Evolutionary conservation across 2,888 invertebrate genomes (phyloP).

Genomic region (Polylopha cassiicola): DNA sequence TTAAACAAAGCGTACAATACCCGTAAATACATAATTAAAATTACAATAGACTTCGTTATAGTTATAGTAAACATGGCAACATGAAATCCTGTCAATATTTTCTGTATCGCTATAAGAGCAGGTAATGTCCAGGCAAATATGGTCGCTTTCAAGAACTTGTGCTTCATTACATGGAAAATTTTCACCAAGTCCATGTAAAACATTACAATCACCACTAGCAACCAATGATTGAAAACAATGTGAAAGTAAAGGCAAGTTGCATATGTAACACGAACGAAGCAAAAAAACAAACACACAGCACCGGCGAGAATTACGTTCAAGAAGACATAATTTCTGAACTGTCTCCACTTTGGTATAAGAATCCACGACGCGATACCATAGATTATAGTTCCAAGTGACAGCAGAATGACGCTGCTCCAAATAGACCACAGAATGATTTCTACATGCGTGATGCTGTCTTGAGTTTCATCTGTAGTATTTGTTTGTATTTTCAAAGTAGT

Average conservation of each 20-base stretch:
- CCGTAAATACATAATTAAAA: constrained; percentile 5
- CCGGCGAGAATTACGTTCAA: constrained; percentile 1
- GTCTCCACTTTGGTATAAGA: constrained; percentile 5
- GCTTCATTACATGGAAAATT: constrained; percentile 4
- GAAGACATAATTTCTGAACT: constrained; percentile 5
- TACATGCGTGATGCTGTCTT: too few species aligned
- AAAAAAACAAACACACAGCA: background rate
- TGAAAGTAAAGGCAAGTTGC: constrained; percentile 1
- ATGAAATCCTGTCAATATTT: background rate
- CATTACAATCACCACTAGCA: constrained; percentile 5
- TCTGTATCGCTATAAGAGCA: background rate
- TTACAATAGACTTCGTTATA: background rate
- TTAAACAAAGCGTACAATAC: constrained; percentile 5
- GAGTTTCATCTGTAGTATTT: too few species aligned
- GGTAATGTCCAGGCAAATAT: constrained; percentile 1
- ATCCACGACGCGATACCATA: constrained; percentile 1
- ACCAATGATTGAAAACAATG: constrained; percentile 4
- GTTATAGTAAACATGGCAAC: background rate
- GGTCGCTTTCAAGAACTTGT: constrained; percentile 1
- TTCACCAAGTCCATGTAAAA: constrained; percentile 5
- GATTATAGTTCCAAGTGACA: background rate
- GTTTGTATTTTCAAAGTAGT: too few species aligned
- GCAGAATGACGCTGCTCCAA: constrained; percentile 1
- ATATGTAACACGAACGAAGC: background rate
- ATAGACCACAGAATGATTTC: background rate